phyloP scores from a whole-genome alignment of 2,888 invertebrate genomes.

The Pammene aurita region DNA sequence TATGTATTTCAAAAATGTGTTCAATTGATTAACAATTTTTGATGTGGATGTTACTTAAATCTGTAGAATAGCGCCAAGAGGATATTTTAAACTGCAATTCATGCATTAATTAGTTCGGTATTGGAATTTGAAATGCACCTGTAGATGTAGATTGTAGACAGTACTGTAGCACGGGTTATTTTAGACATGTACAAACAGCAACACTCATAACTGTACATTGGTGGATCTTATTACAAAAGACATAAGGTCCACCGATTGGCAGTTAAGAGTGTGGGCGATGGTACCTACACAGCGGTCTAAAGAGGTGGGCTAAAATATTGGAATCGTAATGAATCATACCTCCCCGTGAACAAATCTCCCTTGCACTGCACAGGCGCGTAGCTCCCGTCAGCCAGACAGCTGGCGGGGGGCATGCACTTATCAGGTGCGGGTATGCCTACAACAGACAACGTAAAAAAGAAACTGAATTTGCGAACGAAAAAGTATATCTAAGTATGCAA shows the following conservation, averaged over 20 bases:
- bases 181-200: slow-evolving; percentile 2
- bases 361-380: slow-evolving; percentile 87
- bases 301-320: slow-evolving; percentile 15
- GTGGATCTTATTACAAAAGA: too few species aligned
- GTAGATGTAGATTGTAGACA: too few species aligned
- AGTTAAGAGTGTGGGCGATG: too few species aligned
- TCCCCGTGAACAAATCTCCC: slow-evolving; percentile 84
- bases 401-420: slow-evolving; percentile 58
- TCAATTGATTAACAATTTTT: too few species aligned
- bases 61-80: too few species aligned
- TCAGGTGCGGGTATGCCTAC: slow-evolving; percentile 43
- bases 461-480: background rate
- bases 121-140: background rate
- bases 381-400: slow-evolving; percentile 82
- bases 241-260: too few species aligned
- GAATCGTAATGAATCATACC: slow-evolving; percentile 62
- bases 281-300: background rate
- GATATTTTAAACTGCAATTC: background rate
- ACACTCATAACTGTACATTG: too few species aligned
- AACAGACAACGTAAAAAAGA: slow-evolving; percentile 25
- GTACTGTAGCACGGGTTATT: slow-evolving; percentile 1
- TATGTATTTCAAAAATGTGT: too few species aligned
- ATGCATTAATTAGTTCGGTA: background rate
- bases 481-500: background rate
- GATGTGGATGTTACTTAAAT: too few species aligned